Evolutionary conservation across 1,140 invertebrate genomes (phyloP).

Genomic region (Laupala kohalensis): DNA sequence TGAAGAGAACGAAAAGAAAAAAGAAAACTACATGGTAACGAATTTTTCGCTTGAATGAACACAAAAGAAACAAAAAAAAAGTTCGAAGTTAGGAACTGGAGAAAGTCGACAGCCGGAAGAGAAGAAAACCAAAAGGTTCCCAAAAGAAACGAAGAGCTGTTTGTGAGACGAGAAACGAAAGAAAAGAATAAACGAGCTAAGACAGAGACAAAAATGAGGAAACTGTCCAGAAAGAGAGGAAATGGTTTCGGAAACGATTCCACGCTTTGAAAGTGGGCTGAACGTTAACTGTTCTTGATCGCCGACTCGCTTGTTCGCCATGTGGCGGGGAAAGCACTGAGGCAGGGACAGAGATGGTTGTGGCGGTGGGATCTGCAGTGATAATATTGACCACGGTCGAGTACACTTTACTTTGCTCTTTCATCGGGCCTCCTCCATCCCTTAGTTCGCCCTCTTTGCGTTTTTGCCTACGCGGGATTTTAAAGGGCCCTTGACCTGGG

Average conservation of each 20-base stretch:
- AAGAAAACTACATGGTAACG: neutral
- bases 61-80: neutral
- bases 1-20: neutral
- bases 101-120: neutral
- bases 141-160: neutral
- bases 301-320: neutral
- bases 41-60: neutral
- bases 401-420: neutral
- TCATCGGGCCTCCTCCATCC: neutral
- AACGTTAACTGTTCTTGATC: slow-evolving; percentile 1
- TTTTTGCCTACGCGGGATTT: neutral
- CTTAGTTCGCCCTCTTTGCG: neutral
- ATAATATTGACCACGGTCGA: neutral
- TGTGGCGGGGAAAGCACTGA: too few relatives aligned
- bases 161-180: neutral
- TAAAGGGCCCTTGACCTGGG: too few relatives aligned
- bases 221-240: neutral
- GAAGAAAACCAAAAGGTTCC: neutral
- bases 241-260: neutral
- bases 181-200: neutral
- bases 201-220: neutral
- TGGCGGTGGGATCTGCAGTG: too few relatives aligned
- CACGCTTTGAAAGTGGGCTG: neutral
- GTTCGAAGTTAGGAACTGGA: neutral
- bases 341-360: neutral